phyloP scores from a whole-genome alignment of 2,888 invertebrate species.

The Campoletis raptor region DNA sequence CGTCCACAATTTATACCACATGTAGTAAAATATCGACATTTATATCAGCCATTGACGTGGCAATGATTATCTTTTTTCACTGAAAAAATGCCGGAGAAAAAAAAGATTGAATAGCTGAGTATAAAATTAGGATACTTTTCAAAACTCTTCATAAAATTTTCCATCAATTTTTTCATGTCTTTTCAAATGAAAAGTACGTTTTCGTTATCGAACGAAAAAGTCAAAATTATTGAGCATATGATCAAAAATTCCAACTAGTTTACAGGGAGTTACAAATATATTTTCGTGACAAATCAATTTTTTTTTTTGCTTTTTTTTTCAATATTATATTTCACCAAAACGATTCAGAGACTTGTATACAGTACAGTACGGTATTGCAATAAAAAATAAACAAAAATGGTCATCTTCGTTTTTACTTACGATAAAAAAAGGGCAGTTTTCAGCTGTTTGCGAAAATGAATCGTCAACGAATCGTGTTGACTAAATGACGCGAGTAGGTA shows the following conservation, averaged over 20 bases:
- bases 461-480: slow-evolving; percentile 24
- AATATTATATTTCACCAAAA: background rate
- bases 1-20: background rate
- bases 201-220: too few relatives aligned
- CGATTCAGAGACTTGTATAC: background rate
- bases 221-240: too few relatives aligned
- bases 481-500: background rate
- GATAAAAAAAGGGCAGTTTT: background rate
- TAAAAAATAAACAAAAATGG: background rate
- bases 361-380: background rate
- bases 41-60: background rate
- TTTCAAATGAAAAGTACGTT: background rate
- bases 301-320: background rate
- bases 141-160: background rate
- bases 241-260: background rate
- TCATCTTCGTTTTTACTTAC: background rate
- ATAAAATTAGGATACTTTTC: background rate
- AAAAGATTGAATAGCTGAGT: background rate
- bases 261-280: background rate
- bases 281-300: background rate
- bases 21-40: slow-evolving; percentile 1
- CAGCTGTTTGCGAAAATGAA: background rate
- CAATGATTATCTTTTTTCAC: background rate
- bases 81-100: background rate
- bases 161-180: background rate